These are phyloP conservation scores for Anodontia alba DNA, from an alignment of 2,888 invertebrate genomes.

Conservation along the genomic window DNA sequence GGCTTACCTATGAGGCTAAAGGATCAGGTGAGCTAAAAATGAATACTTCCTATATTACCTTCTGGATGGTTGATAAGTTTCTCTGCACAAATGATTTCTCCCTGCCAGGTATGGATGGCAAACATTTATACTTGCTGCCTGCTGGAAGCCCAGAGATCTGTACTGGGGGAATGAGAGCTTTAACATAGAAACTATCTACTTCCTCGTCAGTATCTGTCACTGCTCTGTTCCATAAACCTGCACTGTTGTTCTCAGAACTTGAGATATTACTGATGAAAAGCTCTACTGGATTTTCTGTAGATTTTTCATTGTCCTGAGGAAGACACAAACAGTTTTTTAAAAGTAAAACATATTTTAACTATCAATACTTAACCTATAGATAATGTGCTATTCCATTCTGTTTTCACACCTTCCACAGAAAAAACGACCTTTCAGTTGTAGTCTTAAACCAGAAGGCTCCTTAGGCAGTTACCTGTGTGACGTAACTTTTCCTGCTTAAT, in stretches of 20 bases:
- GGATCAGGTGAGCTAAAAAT: too few relatives aligned
- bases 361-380: too few relatives aligned
- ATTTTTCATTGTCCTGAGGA: background rate
- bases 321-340: too few relatives aligned
- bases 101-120: slow-evolving; percentile 70
- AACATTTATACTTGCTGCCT: slow-evolving; percentile 66
- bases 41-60: too few relatives aligned
- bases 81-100: slow-evolving; percentile 43
- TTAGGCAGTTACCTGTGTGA: too few relatives aligned
- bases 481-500: too few relatives aligned
- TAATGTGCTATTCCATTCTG: too few relatives aligned
- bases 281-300: background rate
- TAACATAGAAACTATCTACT: slow-evolving; percentile 67
- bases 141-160: slow-evolving; percentile 43
- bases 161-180: slow-evolving; percentile 75
- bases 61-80: background rate
- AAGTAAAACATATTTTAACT: too few relatives aligned
- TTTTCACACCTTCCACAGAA: too few relatives aligned
- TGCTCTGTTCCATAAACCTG: slow-evolving; percentile 9
- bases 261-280: background rate
- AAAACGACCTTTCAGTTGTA: too few relatives aligned
- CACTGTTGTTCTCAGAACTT: slow-evolving; percentile 4
- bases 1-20: too few relatives aligned
- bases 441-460: too few relatives aligned
- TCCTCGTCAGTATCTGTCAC: background rate